phyloP scores from a whole-genome alignment of 2,888 invertebrate genomes.

The Caenorhabditis sp. region DNA sequence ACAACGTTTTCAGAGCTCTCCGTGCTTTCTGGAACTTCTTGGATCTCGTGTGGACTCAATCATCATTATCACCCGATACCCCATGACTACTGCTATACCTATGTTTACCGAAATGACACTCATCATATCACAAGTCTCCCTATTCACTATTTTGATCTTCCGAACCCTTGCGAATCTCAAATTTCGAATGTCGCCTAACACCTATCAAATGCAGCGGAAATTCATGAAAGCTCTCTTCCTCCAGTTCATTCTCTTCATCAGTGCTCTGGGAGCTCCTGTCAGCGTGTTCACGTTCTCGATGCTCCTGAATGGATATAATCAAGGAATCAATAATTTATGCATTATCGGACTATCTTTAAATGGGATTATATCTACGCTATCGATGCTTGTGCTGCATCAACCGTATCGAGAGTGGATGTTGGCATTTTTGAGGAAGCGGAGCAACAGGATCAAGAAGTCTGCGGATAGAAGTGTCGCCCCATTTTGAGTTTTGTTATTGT shows the following conservation, averaged over 20 bases:
- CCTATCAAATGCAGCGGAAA: constrained; percentile 21
- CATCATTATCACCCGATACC: constrained; percentile 3
- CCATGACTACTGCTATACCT: constrained; percentile 1
- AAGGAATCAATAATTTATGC: constrained; percentile 15
- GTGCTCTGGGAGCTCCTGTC: constrained; percentile 4
- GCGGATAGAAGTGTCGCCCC: constrained; percentile 7
- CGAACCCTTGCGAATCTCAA: background rate
- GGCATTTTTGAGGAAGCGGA: background rate
- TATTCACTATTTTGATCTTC: constrained; percentile 1
- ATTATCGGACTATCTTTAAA: constrained; percentile 17
- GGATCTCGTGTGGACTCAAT: background rate
- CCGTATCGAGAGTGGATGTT: constrained; percentile 16
- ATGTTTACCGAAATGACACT: constrained; percentile 16
- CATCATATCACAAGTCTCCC: constrained; percentile 13
- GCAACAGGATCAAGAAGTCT: background rate
- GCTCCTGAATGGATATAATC: constrained; percentile 16
- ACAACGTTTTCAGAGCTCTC: background rate
- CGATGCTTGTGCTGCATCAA: constrained; percentile 1
- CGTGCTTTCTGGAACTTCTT: background rate
- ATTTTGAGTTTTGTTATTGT: background rate
- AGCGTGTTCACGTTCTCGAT: constrained; percentile 12
- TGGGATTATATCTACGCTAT: constrained; percentile 10
- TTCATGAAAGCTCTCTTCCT: constrained; percentile 9
- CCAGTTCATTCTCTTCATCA: constrained; percentile 18
- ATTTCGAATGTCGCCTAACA: constrained; percentile 12